Percentiles rank a stretch among this genome's conserved stretches.
Conservation (phyloP, 2,113 vertebrate species). For the Brevimyrus niger region DNA sequence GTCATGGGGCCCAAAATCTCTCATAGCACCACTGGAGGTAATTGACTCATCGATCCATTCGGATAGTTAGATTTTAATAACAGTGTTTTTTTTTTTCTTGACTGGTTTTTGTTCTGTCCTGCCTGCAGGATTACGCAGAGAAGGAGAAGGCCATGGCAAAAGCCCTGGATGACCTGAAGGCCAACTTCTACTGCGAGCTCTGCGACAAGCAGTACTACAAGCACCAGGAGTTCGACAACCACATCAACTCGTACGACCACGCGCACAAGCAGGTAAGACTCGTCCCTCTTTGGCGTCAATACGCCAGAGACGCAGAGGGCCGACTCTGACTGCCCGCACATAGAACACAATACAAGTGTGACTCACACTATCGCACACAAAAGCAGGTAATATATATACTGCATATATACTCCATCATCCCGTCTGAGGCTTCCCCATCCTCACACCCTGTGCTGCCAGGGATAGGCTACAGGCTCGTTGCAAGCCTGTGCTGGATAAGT, state of each 20-base stretch:
- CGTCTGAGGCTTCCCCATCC: not conserved
- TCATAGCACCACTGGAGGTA: not conserved
- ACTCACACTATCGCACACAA: not conserved
- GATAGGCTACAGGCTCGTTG: not conserved
- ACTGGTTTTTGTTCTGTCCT: not conserved
- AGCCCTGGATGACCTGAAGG: constrained; percentile 72
- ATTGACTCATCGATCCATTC: not conserved
- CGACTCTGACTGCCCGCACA: not conserved
- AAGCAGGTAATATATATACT: not conserved
- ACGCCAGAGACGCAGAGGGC: not conserved
- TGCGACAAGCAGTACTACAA: constrained; percentile 96
- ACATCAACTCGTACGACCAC: constrained; percentile 94
- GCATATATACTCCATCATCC: not conserved
- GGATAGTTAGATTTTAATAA: constrained; percentile 5
- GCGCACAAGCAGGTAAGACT: constrained; percentile 89
- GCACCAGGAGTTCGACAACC: constrained; percentile 96
- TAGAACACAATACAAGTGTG: not conserved
- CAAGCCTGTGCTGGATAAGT: not conserved
- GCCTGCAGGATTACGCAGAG: constrained; percentile 65
- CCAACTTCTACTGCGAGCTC: constrained; percentile 89
- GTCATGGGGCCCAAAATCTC: not conserved
- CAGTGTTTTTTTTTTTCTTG: not conserved
- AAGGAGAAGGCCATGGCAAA: constrained; percentile 72
- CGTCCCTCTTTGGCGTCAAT: not conserved
- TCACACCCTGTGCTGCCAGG: not conserved